Conservation (phyloP, 2,888 invertebrate genomes). For the Ophion slaviceki region DNA sequence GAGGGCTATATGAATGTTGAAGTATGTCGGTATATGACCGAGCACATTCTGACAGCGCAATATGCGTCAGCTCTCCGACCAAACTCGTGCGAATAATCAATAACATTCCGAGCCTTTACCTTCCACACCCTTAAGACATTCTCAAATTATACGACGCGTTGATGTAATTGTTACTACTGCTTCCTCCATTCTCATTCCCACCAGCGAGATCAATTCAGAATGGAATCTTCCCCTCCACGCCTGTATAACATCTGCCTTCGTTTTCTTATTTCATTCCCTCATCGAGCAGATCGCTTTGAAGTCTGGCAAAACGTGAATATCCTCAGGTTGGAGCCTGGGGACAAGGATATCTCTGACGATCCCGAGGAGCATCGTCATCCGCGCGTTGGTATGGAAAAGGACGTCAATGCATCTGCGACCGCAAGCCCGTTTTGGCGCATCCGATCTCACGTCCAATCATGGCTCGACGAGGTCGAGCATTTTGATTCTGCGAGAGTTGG, state of each 20-base stretch:
- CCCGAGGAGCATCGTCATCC: constrained; percentile 37
- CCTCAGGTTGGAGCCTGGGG: constrained; percentile 75
- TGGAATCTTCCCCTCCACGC: neutral
- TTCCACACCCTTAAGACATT: neutral
- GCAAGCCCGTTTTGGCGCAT: constrained; percentile 69
- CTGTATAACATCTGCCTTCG: constrained; percentile 1
- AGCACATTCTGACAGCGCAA: no score
- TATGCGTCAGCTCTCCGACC: no score
- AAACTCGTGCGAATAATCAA: neutral
- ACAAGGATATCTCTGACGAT: constrained; percentile 29
- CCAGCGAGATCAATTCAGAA: neutral
- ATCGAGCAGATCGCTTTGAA: constrained; percentile 77
- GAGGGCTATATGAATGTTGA: no score
- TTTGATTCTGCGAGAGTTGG: constrained; percentile 77
- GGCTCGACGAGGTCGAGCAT: constrained; percentile 82
- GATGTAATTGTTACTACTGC: neutral
- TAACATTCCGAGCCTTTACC: neutral
- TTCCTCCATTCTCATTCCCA: neutral
- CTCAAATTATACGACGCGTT: neutral
- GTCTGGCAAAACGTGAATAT: constrained; percentile 83
- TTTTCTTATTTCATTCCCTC: constrained; percentile 10
- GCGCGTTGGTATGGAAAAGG: constrained; percentile 21
- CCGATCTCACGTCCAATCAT: constrained; percentile 78
- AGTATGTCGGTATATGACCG: no score
- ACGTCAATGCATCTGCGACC: constrained; percentile 70